A percentile compares a stretch with the other conserved stretches of the same genome.
Conservation (phyloP, 2,797 vertebrate genomes). For the Chiloscyllium punctatum region DNA sequence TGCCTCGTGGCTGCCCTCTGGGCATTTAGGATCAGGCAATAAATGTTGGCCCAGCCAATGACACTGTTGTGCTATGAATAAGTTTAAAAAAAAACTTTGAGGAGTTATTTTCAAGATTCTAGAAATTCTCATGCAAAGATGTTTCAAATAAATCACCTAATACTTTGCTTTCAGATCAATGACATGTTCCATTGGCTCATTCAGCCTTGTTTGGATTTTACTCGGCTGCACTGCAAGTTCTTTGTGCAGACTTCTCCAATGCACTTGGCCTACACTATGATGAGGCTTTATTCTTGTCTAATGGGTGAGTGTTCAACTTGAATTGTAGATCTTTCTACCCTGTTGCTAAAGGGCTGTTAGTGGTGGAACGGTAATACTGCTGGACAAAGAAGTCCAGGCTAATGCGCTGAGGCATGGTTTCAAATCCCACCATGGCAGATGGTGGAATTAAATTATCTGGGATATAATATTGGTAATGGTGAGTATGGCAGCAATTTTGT, state of each 20-base stretch:
- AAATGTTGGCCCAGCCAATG: no score
- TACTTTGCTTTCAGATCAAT: conserved; percentile 60
- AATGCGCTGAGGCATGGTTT: no score
- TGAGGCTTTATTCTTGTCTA: conserved; percentile 75
- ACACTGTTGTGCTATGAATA: no score
- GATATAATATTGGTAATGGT: no score
- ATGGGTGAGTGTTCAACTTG: conserved; percentile 62
- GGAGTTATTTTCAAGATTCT: neutral
- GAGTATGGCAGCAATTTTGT: no score
- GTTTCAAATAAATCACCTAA: neutral
- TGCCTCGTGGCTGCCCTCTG: no score
- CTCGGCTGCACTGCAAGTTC: conserved; percentile 65
- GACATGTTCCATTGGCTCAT: conserved; percentile 83
- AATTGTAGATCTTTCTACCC: neutral
- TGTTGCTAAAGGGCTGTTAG: no score
- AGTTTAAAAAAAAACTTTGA: neutral
- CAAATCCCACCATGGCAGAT: no score
- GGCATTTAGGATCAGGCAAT: no score
- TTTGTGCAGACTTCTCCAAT: conserved; percentile 72
- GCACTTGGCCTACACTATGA: conserved; percentile 74
- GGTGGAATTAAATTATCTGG: no score
- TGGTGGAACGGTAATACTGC: no score
- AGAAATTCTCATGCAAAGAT: neutral
- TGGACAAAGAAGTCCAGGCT: no score
- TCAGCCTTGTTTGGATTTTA: conserved; percentile 79